These are phyloP conservation scores for Lepidocyrtinus sp. DNA, from an alignment of 2,888 invertebrate species.

Conservation along the genomic window DNA sequence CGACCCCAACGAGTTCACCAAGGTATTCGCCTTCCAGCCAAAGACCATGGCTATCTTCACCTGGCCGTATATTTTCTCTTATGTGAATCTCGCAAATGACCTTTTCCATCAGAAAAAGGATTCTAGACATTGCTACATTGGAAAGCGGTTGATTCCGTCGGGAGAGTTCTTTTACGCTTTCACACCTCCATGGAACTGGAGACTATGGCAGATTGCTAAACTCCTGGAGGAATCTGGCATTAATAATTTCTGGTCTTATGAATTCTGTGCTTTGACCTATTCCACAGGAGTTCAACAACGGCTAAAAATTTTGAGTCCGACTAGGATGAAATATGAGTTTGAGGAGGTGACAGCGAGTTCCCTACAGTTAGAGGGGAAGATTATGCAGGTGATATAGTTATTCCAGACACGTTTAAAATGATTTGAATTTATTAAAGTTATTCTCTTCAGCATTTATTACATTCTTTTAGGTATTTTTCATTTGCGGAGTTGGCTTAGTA, in stretches of 20 bases:
- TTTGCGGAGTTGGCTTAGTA: too few relatives aligned
- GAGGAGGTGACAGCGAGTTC: neutral
- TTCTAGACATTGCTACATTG: neutral
- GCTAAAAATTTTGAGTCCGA: neutral
- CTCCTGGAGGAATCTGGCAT: neutral
- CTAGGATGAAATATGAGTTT: neutral
- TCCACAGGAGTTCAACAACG: conserved; percentile 15
- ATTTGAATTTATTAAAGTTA: too few relatives aligned
- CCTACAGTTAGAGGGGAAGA: neutral
- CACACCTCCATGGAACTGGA: neutral
- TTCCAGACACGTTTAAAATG: too few relatives aligned
- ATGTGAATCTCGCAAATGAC: neutral
- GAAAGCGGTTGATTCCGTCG: conserved; percentile 1
- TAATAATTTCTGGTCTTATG: neutral
- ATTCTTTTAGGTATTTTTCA: too few relatives aligned
- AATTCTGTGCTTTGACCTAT: neutral
- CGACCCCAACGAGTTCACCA: neutral
- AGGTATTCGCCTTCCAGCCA: neutral
- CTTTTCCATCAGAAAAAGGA: neutral
- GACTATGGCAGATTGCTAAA: neutral
- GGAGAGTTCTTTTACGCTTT: conserved; percentile 3
- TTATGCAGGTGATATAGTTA: too few relatives aligned
- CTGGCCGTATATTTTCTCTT: neutral
- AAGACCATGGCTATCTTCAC: neutral
- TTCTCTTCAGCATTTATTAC: too few relatives aligned